phyloP scores from a whole-genome alignment of 2,797 vertebrate genomes.

The Labroides dimidiatus region DNA sequence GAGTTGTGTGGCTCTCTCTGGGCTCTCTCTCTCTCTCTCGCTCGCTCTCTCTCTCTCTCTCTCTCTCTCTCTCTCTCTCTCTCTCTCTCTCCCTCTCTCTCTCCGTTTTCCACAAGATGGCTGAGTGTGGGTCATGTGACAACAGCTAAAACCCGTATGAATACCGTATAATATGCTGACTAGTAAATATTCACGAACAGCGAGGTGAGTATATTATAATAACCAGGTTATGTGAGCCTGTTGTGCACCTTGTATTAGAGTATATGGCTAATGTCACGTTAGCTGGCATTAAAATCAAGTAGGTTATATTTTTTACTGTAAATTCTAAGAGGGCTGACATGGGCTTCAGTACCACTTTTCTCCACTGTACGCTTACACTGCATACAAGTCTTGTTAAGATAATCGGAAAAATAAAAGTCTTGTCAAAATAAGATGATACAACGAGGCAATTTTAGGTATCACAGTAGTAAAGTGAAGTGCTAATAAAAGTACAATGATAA shows the following conservation, averaged over 20 bases:
- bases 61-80: too few relatives aligned
- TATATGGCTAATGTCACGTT: background rate
- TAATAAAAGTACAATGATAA: too few relatives aligned
- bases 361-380: too few relatives aligned
- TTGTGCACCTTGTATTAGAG: background rate
- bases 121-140: conserved; percentile 86
- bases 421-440: too few relatives aligned
- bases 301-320: conserved; percentile 2
- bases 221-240: background rate
- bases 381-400: background rate
- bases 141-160: conserved; percentile 74
- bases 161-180: conserved; percentile 71
- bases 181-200: conserved; percentile 21
- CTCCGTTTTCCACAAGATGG: conserved; percentile 88
- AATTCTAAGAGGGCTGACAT: background rate
- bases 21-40: conserved; percentile 43
- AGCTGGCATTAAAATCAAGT: background rate
- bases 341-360: background rate
- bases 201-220: background rate
- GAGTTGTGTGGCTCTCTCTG: conserved; percentile 79
- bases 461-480: too few relatives aligned
- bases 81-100: conserved; percentile 53
- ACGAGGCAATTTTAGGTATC: too few relatives aligned
- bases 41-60: too few relatives aligned
- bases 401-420: too few relatives aligned